phyloP scores from a whole-genome alignment of 2,888 invertebrate species.

The Sipunculus nudus region DNA sequence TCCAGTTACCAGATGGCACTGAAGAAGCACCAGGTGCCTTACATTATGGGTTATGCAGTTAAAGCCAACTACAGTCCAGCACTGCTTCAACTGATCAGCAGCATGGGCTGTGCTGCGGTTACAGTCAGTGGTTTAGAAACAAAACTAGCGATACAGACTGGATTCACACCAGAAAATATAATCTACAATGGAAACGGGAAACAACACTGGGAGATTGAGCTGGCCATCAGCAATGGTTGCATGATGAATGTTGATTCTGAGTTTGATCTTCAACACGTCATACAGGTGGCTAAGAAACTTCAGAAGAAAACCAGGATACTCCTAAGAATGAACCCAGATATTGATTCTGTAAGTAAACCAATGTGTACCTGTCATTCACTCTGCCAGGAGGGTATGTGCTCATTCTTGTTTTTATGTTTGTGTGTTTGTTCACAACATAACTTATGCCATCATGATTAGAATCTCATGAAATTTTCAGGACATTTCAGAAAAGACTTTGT shows the following conservation, averaged over 20 bases:
- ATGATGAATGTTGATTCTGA: slow-evolving; percentile 66
- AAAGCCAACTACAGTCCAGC: slow-evolving; percentile 64
- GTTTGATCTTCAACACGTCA: slow-evolving; percentile 62
- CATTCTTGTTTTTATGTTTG: no score
- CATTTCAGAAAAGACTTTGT: neutral
- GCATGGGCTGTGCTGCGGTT: slow-evolving; percentile 48
- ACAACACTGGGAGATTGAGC: slow-evolving; percentile 60
- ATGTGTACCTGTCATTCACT: neutral
- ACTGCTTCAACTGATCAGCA: slow-evolving; percentile 51
- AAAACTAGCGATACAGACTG: slow-evolving; percentile 58
- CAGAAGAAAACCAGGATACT: slow-evolving; percentile 50
- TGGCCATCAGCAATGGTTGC: slow-evolving; percentile 59
- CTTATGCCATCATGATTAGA: no score
- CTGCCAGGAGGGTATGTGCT: no score
- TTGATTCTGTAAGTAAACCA: slow-evolving; percentile 47
- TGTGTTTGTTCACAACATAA: no score
- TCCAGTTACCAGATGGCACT: slow-evolving; percentile 42
- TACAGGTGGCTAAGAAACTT: slow-evolving; percentile 43
- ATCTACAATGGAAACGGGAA: slow-evolving; percentile 68
- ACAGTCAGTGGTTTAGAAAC: slow-evolving; percentile 65
- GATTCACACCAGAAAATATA: slow-evolving; percentile 55
- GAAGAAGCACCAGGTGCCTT: slow-evolving; percentile 20
- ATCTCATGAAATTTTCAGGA: neutral
- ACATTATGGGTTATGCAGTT: slow-evolving; percentile 57
- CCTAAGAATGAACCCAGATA: slow-evolving; percentile 62